Base-by-base conservation (phyloP, 2,797 vertebrate genomes). In the Meriones psammophilus region DNA sequence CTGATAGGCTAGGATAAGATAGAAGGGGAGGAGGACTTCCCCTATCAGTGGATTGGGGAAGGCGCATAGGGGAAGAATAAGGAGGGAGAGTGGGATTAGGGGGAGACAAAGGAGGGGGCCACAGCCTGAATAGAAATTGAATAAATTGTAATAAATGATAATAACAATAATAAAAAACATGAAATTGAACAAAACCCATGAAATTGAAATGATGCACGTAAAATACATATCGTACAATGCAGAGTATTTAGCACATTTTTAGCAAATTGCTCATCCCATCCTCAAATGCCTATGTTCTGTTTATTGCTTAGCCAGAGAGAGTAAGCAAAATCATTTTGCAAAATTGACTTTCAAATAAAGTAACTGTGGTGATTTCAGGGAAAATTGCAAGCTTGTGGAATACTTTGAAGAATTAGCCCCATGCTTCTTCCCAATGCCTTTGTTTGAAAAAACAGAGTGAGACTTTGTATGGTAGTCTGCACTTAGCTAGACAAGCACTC, bases 331-430 rank as follows among this genome's bases (percentile, higher is more conserved):
- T 79, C 26, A 94, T 87, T 97, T 78, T 94, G 83, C 80, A 88
- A 94, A 94, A 89, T 2, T 81, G 83, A 84, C 79, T 96, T 87
- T 94, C 26, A 77, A 89, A 94, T 60, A 50, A 93, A 93, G 64
- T 58, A 73, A 46, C 14, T 85, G 56, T 69, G 56, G 58, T 64
- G 10, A 56, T 91, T 89, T 85, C 30, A n/a, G 22, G 28, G 30
- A 64, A 90, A 95, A 64, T 22, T 13, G 24, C 30, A 73, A 54
- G 15, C 76, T 91, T 94, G 62, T 84, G 46, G 94, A 96, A 85
- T 73, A 60, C 56, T 92, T 68, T 46, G 91, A 26, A 36, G 39
- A 91, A 89, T 79, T 15, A 89, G 28, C 39, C 36, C 20, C 26
- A 56, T 69, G 69, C 36, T 87, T 94, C 56, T 50, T 5, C 13